Base-by-base conservation (phyloP, 2,888 invertebrate species). In the Ariolimax columbianus region DNA sequence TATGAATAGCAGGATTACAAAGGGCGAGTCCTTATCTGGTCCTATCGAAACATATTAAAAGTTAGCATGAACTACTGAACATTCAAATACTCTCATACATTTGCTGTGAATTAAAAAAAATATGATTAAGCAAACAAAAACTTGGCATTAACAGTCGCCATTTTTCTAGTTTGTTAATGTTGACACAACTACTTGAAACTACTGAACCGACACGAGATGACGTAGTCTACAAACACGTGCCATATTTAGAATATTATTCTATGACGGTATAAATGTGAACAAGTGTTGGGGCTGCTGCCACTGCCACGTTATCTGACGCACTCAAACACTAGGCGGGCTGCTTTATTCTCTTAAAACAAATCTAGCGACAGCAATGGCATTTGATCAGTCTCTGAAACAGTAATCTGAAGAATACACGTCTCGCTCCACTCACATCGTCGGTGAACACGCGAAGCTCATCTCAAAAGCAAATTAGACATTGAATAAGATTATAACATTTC, bases 381-480 rank as follows among this genome's bases (percentile, higher is more conserved):
- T 51, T 75, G 75, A 75, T 75, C 33, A 51, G 75, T 30, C 51
- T 33, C n/a, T 30, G 73, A 75, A 51, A 33, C 17, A 38, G 36
- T 79, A 79, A 79, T 66, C 79, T 68, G 79, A 26, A 79, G 33
- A 63, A 36, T 23, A 79, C 68, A 79, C 79, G 59, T 59, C 47
- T 78, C 38, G 38, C 77, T 38, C 14, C 59, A 40, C 26, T 63
- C 77, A 23, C 38, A 26, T 80, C 66, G n/a, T 36, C 11, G 47
- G 38, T 33, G 43, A 81, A 36, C 51, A 72, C 36, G 47, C 33
- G 11, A 47, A 38, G 81, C 81, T 81, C 51, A 81, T 47, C 81
- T 55, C 55, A 55, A 81, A 81, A 81, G 81, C 55, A 81, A 81
- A 81, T 72, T 81, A 72, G 72, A 70, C 33, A 70, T 81, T 81